Evolutionary conservation across 2,113 vertebrate genomes (phyloP).

Genomic region (Periophthalmodon schlosseri): DNA sequence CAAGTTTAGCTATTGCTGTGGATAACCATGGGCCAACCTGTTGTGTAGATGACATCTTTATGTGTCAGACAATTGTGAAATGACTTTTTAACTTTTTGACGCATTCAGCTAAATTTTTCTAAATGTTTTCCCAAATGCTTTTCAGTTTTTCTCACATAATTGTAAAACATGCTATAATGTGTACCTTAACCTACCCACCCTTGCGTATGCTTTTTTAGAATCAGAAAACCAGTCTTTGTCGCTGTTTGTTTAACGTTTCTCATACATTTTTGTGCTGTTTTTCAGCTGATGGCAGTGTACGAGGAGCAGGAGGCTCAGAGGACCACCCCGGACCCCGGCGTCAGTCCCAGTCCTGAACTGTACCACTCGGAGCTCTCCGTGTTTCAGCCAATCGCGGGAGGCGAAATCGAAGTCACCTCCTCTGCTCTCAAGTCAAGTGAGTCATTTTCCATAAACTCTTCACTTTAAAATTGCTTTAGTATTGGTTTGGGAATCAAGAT

Average conservation of each 20-base stretch:
- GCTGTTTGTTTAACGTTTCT: neutral
- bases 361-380: conserved; percentile 86
- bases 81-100: too few species aligned
- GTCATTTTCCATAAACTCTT: conserved; percentile 12
- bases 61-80: too few species aligned
- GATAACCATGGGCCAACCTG: too few species aligned
- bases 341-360: conserved; percentile 82
- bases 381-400: conserved; percentile 88
- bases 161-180: too few species aligned
- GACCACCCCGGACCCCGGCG: conserved; percentile 62
- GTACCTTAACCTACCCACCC: too few species aligned
- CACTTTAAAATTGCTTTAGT: neutral
- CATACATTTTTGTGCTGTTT: conserved; percentile 18
- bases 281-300: conserved; percentile 88
- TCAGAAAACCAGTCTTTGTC: neutral
- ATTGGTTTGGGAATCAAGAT: too few species aligned
- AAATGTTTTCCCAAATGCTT: neutral
- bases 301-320: conserved; percentile 89
- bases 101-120: too few species aligned
- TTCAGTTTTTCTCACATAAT: too few species aligned
- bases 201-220: too few species aligned
- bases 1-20: too few species aligned
- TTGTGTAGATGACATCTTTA: too few species aligned
- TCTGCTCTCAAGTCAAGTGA: conserved; percentile 90
- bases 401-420: conserved; percentile 96